Base-by-base conservation (phyloP, 1,140 invertebrate species). In the Calliopsis andreniformis region DNA sequence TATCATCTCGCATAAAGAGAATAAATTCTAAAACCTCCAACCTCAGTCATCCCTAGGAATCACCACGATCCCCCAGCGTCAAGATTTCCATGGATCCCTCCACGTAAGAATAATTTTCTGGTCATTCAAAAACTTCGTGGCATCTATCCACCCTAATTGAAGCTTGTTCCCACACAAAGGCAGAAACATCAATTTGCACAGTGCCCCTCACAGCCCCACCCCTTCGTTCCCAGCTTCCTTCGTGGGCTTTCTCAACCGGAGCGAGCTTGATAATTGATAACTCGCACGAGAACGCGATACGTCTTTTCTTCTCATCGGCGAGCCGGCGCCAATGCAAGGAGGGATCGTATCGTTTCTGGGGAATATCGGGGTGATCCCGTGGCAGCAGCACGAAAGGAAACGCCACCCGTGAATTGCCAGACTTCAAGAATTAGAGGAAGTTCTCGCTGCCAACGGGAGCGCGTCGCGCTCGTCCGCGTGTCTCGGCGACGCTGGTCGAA, bases 391-490 rank as follows among this genome's bases (percentile, higher is more conserved):
- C 62, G 51, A 69, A 53, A 81, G 71, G 79, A 70, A 78, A 78
- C 78, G 69, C 75, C 76, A 76, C 75, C 81, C 73, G 76, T n/a
- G 76, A 66, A 71, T 76, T 82, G 78, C 75, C 80, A 86, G 80
- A 80, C 73, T 86, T 70, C 66, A 71, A 76, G 80, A 89, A 87
- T 87, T 86, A 87, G 87, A 77, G 79, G 59, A 73, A 76, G 59
- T 79, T 75, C 73, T 67, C 68, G 66, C 64, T 87, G 87, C 79
- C 84, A 86, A 87, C 82, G 56, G 45, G 14, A 68, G 67, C 78
- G 76, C 64, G 58, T 80, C 78, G 53, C 45, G 58, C 70, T 67
- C 56, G 30, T 28, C 70, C 25, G 70, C 76, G 61, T 78, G 59
- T 71, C 39, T 82, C 69, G 62, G 56, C 76, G 72, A 42, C 66